phyloP scores from a whole-genome alignment of 1,140 invertebrate species.

The Eurosta solidaginis region DNA sequence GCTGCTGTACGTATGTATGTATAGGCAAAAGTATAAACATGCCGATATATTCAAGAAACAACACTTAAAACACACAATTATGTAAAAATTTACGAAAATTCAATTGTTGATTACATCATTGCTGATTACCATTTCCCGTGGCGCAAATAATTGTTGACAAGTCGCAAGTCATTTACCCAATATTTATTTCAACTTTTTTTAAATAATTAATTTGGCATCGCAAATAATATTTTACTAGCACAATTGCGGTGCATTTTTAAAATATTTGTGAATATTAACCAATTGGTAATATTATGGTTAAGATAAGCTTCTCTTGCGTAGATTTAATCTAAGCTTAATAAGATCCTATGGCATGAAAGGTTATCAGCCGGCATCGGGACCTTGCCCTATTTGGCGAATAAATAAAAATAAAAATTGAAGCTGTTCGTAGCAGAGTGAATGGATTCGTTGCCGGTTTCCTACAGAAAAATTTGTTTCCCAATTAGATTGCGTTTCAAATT shows the following conservation, averaged over 20 bases:
- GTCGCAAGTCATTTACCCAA: background rate
- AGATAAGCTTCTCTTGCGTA: background rate
- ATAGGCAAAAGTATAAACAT: too few species aligned
- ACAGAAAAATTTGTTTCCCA: too few species aligned
- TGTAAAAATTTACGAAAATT: background rate
- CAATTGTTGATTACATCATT: slow-evolving; percentile 19
- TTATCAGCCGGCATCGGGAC: background rate
- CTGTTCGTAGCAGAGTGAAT: background rate
- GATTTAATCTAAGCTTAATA: background rate
- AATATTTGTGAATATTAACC: background rate
- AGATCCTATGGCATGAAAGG: background rate
- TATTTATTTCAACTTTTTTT: background rate
- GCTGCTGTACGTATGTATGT: too few species aligned
- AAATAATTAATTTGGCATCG: background rate
- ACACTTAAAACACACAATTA: background rate
- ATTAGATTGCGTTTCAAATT: too few species aligned
- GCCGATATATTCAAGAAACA: too few species aligned
- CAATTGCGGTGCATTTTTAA: background rate
- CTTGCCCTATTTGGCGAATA: background rate
- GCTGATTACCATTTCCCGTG: background rate
- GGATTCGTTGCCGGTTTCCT: too few species aligned
- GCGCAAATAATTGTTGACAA: slow-evolving; percentile 6
- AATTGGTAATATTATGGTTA: background rate
- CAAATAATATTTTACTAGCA: background rate
- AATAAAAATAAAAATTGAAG: background rate